A percentile compares a stretch with the other conserved stretches of the same genome.
Evolutionary conservation across 2,113 vertebrate species (phyloP).

Genomic region (Emydura subglobosa): DNA sequence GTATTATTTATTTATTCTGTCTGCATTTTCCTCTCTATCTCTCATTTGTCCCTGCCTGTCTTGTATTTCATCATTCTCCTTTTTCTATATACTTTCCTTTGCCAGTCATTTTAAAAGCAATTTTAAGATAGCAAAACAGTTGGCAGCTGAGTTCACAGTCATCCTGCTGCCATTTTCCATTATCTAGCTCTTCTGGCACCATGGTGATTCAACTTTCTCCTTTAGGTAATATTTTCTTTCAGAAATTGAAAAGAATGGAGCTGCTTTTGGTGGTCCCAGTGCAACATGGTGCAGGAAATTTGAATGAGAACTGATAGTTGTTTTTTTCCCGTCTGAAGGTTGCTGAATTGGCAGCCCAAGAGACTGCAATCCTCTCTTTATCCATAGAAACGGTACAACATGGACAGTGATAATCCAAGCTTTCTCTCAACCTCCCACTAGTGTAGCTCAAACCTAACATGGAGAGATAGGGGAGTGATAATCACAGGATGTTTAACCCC

Average conservation of each 20-base stretch:
- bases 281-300: not conserved
- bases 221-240: not conserved
- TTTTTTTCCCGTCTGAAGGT: not conserved
- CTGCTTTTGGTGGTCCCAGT: not conserved
- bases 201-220: not conserved
- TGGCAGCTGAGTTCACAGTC: not conserved
- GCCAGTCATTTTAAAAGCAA: not conserved
- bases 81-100: not conserved
- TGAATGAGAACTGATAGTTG: not conserved
- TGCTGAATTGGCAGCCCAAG: not conserved
- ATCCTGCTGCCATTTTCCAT: not conserved
- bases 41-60: not conserved
- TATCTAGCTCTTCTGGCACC: not conserved
- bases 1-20: not conserved
- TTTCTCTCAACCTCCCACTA: not conserved
- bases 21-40: not conserved
- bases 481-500: not conserved
- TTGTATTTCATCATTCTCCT: not conserved
- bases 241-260: rapidly evolving
- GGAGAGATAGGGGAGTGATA: not conserved
- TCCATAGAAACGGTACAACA: not conserved
- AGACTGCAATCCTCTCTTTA: not conserved
- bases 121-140: not conserved
- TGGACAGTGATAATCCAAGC: rapidly evolving
- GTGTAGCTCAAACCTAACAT: not conserved